Conservation (phyloP, 2,888 invertebrate genomes). For the Tortricodes alternella region DNA sequence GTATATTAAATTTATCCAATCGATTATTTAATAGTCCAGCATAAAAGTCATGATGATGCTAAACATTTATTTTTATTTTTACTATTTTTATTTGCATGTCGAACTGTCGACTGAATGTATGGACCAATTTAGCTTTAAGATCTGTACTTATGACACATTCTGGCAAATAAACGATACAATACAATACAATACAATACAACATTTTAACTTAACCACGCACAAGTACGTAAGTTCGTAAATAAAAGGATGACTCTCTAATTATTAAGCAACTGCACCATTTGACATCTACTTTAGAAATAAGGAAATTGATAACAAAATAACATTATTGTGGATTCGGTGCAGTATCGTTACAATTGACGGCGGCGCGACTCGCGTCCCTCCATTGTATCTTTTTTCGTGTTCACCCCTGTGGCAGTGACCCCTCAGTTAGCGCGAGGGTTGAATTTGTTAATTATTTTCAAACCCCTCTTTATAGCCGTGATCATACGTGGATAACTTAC, state of each 20-base stretch:
- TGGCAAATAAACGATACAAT: too few species aligned
- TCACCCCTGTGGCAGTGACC: not conserved
- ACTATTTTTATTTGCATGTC: too few species aligned
- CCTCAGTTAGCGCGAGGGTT: not conserved
- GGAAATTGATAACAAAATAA: conserved; percentile 5
- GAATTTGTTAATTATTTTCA: not conserved
- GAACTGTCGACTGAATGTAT: too few species aligned
- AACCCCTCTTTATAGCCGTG: not conserved
- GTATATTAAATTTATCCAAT: too few species aligned
- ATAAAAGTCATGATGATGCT: too few species aligned
- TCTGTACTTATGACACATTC: too few species aligned
- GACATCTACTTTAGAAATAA: not conserved
- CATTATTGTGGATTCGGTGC: not conserved
- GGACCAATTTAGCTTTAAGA: too few species aligned
- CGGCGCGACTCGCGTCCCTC: not conserved
- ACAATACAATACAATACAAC: too few species aligned
- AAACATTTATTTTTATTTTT: too few species aligned
- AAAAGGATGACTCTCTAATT: not conserved
- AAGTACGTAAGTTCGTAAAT: not conserved
- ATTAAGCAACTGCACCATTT: not conserved
- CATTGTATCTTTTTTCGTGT: not conserved
- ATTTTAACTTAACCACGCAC: too few species aligned
- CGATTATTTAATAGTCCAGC: too few species aligned
- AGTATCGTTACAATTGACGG: not conserved
- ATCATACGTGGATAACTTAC: not conserved